Conservation (phyloP, 2,888 invertebrate species). For the Orthosia gracilis region DNA sequence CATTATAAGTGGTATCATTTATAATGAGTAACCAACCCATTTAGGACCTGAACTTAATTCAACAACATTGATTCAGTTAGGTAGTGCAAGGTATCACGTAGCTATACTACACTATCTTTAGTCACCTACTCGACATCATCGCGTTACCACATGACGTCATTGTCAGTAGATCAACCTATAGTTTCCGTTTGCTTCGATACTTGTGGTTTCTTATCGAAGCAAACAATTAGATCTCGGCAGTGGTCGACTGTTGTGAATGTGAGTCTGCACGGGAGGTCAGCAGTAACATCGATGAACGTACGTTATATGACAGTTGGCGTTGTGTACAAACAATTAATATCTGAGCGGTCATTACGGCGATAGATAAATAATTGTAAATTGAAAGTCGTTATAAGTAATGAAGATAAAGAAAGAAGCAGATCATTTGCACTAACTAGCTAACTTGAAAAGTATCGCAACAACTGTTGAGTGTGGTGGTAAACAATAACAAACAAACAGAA, state of each 20-base stretch:
- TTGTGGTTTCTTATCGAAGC: slow-evolving; percentile 53
- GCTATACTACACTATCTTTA: background rate
- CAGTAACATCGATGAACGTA: slow-evolving; percentile 33
- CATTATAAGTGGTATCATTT: slow-evolving; percentile 5
- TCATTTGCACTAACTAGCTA: slow-evolving; percentile 9
- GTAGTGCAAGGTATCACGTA: slow-evolving; percentile 12
- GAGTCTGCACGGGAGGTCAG: slow-evolving; percentile 55
- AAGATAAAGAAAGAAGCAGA: slow-evolving; percentile 5
- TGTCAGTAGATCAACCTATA: slow-evolving; percentile 49
- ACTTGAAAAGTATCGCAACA: slow-evolving; percentile 29
- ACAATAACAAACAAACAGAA: slow-evolving; percentile 57
- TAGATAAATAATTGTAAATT: slow-evolving; percentile 47
- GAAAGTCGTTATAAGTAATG: slow-evolving; percentile 25
- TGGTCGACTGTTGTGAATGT: slow-evolving; percentile 19
- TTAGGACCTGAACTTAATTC: slow-evolving; percentile 15
- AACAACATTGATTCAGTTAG: slow-evolving; percentile 12
- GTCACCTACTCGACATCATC: slow-evolving; percentile 39
- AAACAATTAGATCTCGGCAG: slow-evolving; percentile 41
- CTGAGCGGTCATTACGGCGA: slow-evolving; percentile 41
- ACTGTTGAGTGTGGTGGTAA: slow-evolving; percentile 49
- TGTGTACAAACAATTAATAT: slow-evolving; percentile 57
- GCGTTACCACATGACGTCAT: slow-evolving; percentile 63
- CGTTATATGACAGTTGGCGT: slow-evolving; percentile 51
- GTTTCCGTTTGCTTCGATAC: slow-evolving; percentile 45
- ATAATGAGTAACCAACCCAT: slow-evolving; percentile 30